Base-by-base conservation (phyloP, 2,113 vertebrate genomes). In the Hoplias malabaricus region DNA sequence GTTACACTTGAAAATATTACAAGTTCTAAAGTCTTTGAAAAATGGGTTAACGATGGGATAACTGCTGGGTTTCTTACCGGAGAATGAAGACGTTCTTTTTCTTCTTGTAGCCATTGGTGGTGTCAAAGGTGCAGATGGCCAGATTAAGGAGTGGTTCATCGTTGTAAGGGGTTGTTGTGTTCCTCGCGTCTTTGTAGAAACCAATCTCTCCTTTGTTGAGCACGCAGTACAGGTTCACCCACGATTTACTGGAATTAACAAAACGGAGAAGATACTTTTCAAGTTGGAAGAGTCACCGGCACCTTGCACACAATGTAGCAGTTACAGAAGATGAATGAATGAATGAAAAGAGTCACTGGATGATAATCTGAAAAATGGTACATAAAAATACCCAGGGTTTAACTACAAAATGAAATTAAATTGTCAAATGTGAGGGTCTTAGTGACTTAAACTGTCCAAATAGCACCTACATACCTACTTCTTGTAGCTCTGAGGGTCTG, bases 11-110 rank as follows among this genome's bases (percentile, higher is more conserved):
- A n/a, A n/a, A n/a, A n/a, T n/a, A n/a, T n/a, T n/a, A n/a, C n/a
- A n/a, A n/a, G n/a, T n/a, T n/a, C n/a, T n/a, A n/a, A n/a, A n/a
- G n/a, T n/a, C n/a, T n/a, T n/a, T n/a, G n/a, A n/a, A n/a, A n/a
- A n/a, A n/a, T n/a, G n/a, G n/a, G n/a, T n/a, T n/a, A n/a, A n/a
- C n/a, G n/a, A n/a, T n/a, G n/a, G n/a, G n/a, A n/a, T n/a, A n/a
- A n/a, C n/a, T n/a, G n/a, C n/a, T n/a, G n/a, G n/a, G n/a, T n/a
- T 43, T 68, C 88, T 80, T 90, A 97, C 96, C 94, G 87, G 27
- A 98, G 89, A 84, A 96, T 94, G 89, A 98, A 98, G 88, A 97
- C 96, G 1, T 96, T 94, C 84, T 96, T 98, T 88, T 96, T 95
- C 83, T 98, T 98, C 83, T 95, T 95, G 85, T 98, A 98, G 62